These are phyloP conservation scores for Molossus molossus DNA, from an alignment of 2,797 vertebrate genomes.

Conservation along the genomic window DNA sequence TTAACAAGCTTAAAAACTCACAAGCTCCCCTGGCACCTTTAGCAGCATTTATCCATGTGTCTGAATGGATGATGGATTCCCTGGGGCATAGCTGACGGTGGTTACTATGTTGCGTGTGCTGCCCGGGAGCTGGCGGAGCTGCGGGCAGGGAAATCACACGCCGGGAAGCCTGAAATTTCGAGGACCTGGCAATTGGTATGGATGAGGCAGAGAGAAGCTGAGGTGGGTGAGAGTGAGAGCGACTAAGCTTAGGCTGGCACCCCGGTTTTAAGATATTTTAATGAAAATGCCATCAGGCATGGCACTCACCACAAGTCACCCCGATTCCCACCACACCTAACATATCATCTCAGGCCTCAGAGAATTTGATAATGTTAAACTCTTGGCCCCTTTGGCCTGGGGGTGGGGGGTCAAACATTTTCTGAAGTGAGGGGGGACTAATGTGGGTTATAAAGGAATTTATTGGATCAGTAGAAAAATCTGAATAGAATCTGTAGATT, in stretches of 20 bases:
- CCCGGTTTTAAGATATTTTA: not conserved
- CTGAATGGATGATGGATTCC: not conserved
- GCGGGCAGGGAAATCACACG: rapidly evolving
- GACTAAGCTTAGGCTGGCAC: not conserved
- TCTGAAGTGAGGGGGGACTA: not conserved
- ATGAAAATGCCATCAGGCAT: not conserved
- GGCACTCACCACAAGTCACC: not conserved
- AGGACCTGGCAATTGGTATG: not conserved
- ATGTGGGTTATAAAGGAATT: not conserved
- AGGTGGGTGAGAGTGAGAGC: rapidly evolving
- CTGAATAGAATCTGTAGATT: not conserved
- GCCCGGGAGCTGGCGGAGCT: not conserved
- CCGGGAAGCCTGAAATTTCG: not conserved
- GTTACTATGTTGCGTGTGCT: not conserved
- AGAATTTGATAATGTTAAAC: not conserved
- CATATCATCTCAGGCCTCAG: not conserved
- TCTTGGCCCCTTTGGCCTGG: not conserved
- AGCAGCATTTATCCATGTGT: slow-evolving; percentile 13
- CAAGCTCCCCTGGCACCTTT: not conserved
- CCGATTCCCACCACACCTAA: not conserved
- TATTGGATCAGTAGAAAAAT: not conserved
- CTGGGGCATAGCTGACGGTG: not conserved
- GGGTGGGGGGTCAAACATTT: too few species aligned
- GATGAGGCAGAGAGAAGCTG: not conserved
- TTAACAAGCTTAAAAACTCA: not conserved